Conservation (phyloP, 1,140 invertebrate species). For the Ips nitidus region DNA sequence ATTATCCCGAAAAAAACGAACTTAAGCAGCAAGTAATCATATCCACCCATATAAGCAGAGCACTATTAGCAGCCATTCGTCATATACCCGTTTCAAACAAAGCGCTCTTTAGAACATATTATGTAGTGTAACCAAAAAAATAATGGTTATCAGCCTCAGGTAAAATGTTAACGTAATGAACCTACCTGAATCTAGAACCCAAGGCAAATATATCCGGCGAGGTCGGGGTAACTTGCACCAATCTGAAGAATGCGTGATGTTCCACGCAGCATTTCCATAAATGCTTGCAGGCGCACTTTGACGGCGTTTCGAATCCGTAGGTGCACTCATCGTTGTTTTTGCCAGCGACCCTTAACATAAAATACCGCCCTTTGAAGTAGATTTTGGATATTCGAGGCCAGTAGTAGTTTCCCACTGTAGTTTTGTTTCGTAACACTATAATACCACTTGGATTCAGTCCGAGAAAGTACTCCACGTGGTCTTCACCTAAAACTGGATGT, state of each 20-base stretch:
- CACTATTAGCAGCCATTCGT: too few relatives aligned
- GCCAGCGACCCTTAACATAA: slow-evolving; percentile 92
- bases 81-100: too few relatives aligned
- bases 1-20: too few relatives aligned
- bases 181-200: slow-evolving; percentile 70
- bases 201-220: slow-evolving; percentile 71
- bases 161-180: slow-evolving; percentile 14
- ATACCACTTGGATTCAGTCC: slow-evolving; percentile 97
- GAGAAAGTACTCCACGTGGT: slow-evolving; percentile 95
- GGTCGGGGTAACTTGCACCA: slow-evolving; percentile 75
- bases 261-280: slow-evolving; percentile 98
- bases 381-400: slow-evolving; percentile 97
- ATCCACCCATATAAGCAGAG: too few relatives aligned
- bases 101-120: too few relatives aligned
- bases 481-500: slow-evolving; percentile 94
- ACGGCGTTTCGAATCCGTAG: slow-evolving; percentile 94
- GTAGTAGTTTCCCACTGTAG: slow-evolving; percentile 98
- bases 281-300: slow-evolving; percentile 93
- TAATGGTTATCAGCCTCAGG: slow-evolving; percentile 6
- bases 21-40: too few relatives aligned
- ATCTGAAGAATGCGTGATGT: slow-evolving; percentile 96
- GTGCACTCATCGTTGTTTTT: slow-evolving; percentile 96
- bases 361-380: slow-evolving; percentile 94
- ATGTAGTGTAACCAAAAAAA: neutral
- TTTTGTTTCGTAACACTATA: slow-evolving; percentile 91